phyloP scores from a whole-genome alignment of 2,797 vertebrate species.

The Parotocinclus haroldoi region DNA sequence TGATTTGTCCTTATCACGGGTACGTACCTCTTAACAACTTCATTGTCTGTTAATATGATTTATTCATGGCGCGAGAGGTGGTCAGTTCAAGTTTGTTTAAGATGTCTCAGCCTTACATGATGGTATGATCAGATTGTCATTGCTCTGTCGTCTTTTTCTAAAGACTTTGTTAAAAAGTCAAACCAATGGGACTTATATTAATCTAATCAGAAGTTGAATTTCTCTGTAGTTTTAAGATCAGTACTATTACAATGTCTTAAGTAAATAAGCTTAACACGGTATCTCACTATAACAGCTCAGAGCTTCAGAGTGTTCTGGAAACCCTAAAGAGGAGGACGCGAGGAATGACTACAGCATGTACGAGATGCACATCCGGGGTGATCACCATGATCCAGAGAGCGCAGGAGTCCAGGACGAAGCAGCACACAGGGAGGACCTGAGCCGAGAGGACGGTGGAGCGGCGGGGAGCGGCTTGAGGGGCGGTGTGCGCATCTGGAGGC shows the following conservation, averaged over 20 bases:
- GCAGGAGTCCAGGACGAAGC: constrained; percentile 54
- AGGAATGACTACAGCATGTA: constrained; percentile 69
- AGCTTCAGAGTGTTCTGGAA: constrained; percentile 57
- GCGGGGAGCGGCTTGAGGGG: constrained; percentile 55
- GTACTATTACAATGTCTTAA: too few species aligned
- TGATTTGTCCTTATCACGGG: constrained; percentile 61
- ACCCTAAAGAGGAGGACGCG: constrained; percentile 68
- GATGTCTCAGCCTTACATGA: too few species aligned
- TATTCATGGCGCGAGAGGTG: too few species aligned
- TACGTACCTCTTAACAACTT: constrained; percentile 38
- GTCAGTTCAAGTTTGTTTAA: too few species aligned
- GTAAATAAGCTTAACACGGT: not conserved
- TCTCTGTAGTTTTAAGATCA: too few species aligned
- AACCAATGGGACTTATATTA: too few species aligned
- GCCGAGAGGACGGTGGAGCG: constrained; percentile 52
- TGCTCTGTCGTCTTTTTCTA: too few species aligned
- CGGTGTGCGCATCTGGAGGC: constrained; percentile 53
- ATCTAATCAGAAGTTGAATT: too few species aligned
- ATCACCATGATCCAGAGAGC: constrained; percentile 49
- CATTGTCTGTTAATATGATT: too few species aligned
- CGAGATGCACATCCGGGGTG: constrained; percentile 78
- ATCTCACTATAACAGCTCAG: constrained; percentile 63
- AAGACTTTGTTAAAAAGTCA: too few species aligned
- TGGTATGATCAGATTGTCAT: too few species aligned
- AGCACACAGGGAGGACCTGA: constrained; percentile 50